A percentile compares a stretch with the other conserved stretches of the same genome.
phyloP scores from a whole-genome alignment of 2,797 vertebrate species.

The Lindbergichthys nudifrons region DNA sequence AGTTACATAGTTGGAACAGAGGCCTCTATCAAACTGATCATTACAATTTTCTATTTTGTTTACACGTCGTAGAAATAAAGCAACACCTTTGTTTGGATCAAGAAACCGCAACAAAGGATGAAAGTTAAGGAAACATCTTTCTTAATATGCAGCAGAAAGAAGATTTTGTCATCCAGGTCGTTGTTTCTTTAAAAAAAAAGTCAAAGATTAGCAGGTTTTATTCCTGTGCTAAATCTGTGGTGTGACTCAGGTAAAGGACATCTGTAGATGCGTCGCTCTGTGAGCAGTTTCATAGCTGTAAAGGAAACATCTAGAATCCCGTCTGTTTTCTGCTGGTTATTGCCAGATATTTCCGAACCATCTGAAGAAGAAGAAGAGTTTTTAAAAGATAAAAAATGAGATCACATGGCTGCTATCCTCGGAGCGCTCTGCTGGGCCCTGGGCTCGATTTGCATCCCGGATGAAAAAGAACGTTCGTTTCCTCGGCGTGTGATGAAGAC shows the following conservation, averaged over 20 bases:
- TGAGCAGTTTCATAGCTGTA: background rate
- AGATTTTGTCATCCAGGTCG: background rate
- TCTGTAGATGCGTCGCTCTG: background rate
- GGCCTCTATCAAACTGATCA: background rate
- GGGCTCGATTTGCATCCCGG: background rate
- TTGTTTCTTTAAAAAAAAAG: background rate
- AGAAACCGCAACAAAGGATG: background rate
- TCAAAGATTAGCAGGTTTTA: background rate
- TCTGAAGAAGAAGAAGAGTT: constrained; percentile 7
- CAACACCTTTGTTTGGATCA: background rate
- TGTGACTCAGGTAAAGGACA: background rate
- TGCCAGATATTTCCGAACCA: constrained; percentile 24
- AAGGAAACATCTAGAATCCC: background rate
- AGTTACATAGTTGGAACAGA: too few species aligned
- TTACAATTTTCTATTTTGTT: background rate
- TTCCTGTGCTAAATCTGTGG: background rate
- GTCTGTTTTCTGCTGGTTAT: constrained; percentile 46
- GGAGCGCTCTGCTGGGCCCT: constrained; percentile 42
- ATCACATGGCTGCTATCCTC: constrained; percentile 51
- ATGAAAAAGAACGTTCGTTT: constrained; percentile 29
- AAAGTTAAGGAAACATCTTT: background rate
- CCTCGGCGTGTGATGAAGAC: constrained; percentile 47
- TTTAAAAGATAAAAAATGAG: background rate
- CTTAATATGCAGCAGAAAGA: constrained; percentile 6
- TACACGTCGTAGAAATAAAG: background rate